Base-by-base conservation (phyloP, 2,113 vertebrate species). In the Salvelinus fontinalis region DNA sequence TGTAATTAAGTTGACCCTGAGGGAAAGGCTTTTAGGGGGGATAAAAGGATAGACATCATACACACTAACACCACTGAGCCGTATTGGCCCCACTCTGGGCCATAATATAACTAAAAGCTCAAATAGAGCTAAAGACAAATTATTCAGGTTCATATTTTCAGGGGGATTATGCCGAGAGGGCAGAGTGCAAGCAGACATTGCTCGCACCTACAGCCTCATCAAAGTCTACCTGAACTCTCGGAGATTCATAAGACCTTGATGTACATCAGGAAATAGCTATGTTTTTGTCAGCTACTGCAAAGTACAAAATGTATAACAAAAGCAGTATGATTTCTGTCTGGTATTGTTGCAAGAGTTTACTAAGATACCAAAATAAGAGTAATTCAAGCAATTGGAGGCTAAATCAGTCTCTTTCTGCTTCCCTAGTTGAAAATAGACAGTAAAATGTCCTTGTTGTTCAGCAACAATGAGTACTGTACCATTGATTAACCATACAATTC, bases 1-100 rank as follows among this genome's bases (percentile, higher is more conserved):
- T 81, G 81, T 86, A 89, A 91, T 91, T 91, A 84, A 76, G 81
- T 71, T 87, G 88, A 91, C 90, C 85, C 84, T 70, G 31, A 81
- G 90, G 39, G 39, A 44, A 44, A 44, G 59, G 78, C 82, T 86
- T 82, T 87, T 83, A 79, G 80, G 67, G 31, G 31, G 14, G 24
- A 71, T 29, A 71, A 12, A n/a, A 5, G 22, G 18, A 24, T 62
- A 24, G 22, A 62, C 60, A 62, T 5, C 60, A 64, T 12, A n/a
- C 39, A 44, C 39, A 44, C 39, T 44, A 44, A 44, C 75, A 77
- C n/a, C n/a, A 62, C 59, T 85, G 79, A 71, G 31, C 69, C 79
- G 76, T 68, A 48, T 78, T 78, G 82, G 76, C 73, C 79, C 65
- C 70, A 82, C 84, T 81, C 49, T 51, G 49, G 49, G 14, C 79